Conservation (phyloP, 2,797 vertebrate genomes). For the Lateolabrax maculatus region DNA sequence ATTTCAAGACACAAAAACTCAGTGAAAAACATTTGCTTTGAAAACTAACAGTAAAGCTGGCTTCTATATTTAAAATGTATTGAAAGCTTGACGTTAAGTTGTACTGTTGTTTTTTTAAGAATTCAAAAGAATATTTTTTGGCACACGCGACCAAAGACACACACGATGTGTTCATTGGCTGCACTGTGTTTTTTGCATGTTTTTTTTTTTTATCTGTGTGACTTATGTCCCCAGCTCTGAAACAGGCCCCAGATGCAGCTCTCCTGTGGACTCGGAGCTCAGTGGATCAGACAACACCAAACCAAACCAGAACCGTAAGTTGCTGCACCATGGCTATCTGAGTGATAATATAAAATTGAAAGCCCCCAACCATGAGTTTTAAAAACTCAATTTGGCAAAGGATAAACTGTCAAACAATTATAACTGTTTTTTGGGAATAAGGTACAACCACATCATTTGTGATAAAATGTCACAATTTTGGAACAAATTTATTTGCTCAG, state of each 20-base stretch:
- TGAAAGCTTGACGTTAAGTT: constrained; percentile 6
- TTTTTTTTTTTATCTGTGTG: constrained; percentile 30
- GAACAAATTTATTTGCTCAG: not conserved
- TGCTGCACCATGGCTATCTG: not conserved
- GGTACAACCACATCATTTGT: not conserved
- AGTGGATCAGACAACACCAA: constrained; percentile 69
- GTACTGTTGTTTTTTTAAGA: not conserved
- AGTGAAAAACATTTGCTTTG: not conserved
- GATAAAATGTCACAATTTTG: not conserved
- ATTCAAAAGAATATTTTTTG: not conserved
- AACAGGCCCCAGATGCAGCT: constrained; percentile 92
- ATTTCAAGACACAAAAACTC: too few species aligned
- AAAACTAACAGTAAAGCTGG: not conserved
- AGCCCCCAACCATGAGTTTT: not conserved
- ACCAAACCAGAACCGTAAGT: constrained; percentile 88
- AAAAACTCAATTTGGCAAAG: not conserved
- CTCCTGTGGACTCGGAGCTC: constrained; percentile 88
- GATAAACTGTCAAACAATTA: not conserved
- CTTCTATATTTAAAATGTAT: not conserved
- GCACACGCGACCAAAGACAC: not conserved
- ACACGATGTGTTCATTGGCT: not conserved
- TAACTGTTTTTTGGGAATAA: not conserved
- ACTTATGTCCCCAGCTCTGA: constrained; percentile 87
- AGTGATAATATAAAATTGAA: too few species aligned
- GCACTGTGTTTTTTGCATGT: not conserved